Evolutionary conservation across 2,113 vertebrate genomes (phyloP).

Genomic region (Dryoscopus gambensis): DNA sequence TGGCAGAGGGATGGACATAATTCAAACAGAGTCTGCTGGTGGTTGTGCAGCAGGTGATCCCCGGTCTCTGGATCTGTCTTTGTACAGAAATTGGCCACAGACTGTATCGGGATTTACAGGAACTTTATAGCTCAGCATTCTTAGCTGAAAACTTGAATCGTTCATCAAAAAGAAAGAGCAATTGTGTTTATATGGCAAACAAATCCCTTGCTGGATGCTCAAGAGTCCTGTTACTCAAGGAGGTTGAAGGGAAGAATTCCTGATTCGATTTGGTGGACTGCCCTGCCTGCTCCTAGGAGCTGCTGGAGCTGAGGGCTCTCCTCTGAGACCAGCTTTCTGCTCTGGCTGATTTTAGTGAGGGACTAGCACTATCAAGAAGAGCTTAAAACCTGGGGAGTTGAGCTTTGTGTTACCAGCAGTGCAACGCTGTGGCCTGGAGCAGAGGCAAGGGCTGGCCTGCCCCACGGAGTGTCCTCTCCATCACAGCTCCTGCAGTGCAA

Average conservation of each 20-base stretch:
- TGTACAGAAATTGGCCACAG: neutral
- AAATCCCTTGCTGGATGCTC: neutral
- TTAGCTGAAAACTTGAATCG: neutral
- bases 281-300: neutral
- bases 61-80: neutral
- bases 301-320: neutral
- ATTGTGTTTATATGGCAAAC: neutral
- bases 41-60: neutral
- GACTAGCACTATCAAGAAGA: neutral
- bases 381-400: neutral
- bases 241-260: neutral
- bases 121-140: neutral
- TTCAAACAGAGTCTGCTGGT: neutral
- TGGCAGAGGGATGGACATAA: neutral
- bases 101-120: neutral
- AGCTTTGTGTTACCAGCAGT: neutral
- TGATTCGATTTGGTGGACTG: neutral
- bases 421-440: neutral
- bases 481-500: neutral
- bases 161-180: neutral
- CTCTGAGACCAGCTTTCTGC: neutral
- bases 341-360: neutral
- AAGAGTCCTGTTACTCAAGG: neutral
- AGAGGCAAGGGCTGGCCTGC: neutral
- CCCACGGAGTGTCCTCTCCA: fast-evolving